These are phyloP conservation scores for Drosophila hamatofila DNA, from an alignment of 2,888 invertebrate genomes.

Conservation along the genomic window DNA sequence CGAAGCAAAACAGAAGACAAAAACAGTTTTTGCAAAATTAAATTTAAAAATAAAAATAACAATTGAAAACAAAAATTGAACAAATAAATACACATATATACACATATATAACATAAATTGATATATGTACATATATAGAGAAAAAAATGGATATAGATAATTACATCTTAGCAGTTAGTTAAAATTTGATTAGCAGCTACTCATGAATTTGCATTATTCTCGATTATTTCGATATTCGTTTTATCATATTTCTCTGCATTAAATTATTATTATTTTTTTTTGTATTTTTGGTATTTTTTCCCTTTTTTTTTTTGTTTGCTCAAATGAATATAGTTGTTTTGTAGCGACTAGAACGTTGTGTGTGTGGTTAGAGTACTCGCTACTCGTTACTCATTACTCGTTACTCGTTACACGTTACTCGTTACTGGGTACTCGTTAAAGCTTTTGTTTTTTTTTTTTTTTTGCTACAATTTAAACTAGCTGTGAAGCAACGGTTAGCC, in stretches of 20 bases:
- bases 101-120: slow-evolving; percentile 42
- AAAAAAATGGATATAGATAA: slow-evolving; percentile 65
- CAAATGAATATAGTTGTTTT: slow-evolving; percentile 28
- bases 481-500: slow-evolving; percentile 14
- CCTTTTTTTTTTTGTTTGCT: slow-evolving; percentile 7
- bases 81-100: slow-evolving; percentile 13
- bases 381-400: slow-evolving; percentile 25
- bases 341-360: slow-evolving; percentile 42
- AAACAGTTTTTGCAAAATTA: not conserved
- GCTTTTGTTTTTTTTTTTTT: not conserved
- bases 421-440: slow-evolving; percentile 10
- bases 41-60: not conserved
- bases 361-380: slow-evolving; percentile 27
- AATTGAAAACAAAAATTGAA: not conserved
- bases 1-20: not conserved
- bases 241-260: not conserved
- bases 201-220: slow-evolving; percentile 41
- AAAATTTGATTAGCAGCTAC: slow-evolving; percentile 70
- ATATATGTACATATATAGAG: slow-evolving; percentile 47
- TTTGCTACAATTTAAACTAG: slow-evolving; percentile 43
- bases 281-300: not conserved
- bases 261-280: not conserved
- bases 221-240: slow-evolving; percentile 41
- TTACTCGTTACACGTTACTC: slow-evolving; percentile 15
- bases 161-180: slow-evolving; percentile 78